A percentile compares a stretch with the other conserved stretches of the same genome.
phyloP scores from a whole-genome alignment of 2,888 invertebrate species.

The Agrochola lota region DNA sequence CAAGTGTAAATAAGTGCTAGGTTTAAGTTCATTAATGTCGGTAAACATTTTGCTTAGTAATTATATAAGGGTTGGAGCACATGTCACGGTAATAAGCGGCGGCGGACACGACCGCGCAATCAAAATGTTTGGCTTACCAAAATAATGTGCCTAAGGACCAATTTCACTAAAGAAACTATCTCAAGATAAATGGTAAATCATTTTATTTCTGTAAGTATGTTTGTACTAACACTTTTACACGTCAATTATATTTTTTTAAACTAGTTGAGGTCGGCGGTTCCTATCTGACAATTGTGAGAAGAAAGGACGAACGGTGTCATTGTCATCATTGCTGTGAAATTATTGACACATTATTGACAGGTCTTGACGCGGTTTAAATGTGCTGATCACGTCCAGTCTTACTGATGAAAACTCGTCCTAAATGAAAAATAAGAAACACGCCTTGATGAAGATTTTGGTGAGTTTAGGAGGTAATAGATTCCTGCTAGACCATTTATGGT shows the following conservation, averaged over 20 bases:
- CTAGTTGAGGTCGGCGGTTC: too few species aligned
- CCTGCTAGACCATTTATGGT: background rate
- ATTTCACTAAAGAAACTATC: too few species aligned
- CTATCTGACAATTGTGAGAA: too few species aligned
- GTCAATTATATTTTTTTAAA: too few species aligned
- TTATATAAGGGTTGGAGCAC: slow-evolving; percentile 20
- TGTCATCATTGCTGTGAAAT: background rate
- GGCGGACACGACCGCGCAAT: background rate
- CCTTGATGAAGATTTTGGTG: background rate
- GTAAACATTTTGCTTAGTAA: slow-evolving; percentile 27
- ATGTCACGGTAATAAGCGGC: background rate
- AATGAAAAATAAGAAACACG: background rate
- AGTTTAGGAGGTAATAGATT: background rate
- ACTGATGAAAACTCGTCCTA: background rate
- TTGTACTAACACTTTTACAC: too few species aligned
- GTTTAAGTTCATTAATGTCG: slow-evolving; percentile 33
- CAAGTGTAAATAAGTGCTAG: slow-evolving; percentile 11
- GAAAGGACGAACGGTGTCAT: background rate
- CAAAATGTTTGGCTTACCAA: slow-evolving; percentile 3
- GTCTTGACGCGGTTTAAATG: background rate
- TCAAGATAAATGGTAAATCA: too few species aligned
- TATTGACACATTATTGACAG: background rate
- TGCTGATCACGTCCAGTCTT: background rate
- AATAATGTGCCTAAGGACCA: background rate
- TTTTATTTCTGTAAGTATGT: too few species aligned